Percentiles rank a stretch among this genome's conserved stretches.
phyloP scores from a whole-genome alignment of 2,888 invertebrate species.

The Apoda limacodes region DNA sequence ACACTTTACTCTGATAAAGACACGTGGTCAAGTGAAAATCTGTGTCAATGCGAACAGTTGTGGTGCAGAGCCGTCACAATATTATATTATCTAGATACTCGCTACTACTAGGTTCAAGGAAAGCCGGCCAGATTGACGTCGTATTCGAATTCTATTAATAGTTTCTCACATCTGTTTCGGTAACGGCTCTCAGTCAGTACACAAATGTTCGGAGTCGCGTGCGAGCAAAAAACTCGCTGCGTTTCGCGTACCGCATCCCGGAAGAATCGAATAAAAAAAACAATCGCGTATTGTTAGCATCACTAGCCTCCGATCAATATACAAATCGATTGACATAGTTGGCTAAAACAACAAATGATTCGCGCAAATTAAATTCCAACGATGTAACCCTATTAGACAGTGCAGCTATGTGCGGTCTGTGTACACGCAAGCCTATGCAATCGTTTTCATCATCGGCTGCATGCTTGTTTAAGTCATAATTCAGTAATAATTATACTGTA shows the following conservation, averaged over 20 bases:
- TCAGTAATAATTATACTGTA: conserved; percentile 46
- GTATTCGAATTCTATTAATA: conserved; percentile 65
- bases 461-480: conserved; percentile 38
- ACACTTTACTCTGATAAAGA: conserved; percentile 51
- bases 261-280: conserved; percentile 27
- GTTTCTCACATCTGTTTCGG: conserved; percentile 49
- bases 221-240: conserved; percentile 44
- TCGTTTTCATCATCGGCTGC: conserved; percentile 37
- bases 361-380: conserved; percentile 38
- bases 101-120: conserved; percentile 63
- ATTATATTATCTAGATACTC: conserved; percentile 47
- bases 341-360: conserved; percentile 12
- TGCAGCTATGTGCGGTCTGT: conserved; percentile 46
- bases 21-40: conserved; percentile 59
- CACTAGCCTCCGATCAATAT: conserved; percentile 5
- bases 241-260: conserved; percentile 35
- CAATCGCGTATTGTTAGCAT: conserved; percentile 18
- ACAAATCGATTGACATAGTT: conserved; percentile 5
- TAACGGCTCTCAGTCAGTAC: conserved; percentile 60
- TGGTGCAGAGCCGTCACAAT: conserved; percentile 48
- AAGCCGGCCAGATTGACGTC: conserved; percentile 59
- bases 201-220: conserved; percentile 63
- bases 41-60: conserved; percentile 63
- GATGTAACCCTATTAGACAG: conserved; percentile 44
- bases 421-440: conserved; percentile 50